A percentile compares a stretch with the other conserved stretches of the same genome.
phyloP scores from a whole-genome alignment of 2,797 vertebrate species.

The Eidolon dupreanum region DNA sequence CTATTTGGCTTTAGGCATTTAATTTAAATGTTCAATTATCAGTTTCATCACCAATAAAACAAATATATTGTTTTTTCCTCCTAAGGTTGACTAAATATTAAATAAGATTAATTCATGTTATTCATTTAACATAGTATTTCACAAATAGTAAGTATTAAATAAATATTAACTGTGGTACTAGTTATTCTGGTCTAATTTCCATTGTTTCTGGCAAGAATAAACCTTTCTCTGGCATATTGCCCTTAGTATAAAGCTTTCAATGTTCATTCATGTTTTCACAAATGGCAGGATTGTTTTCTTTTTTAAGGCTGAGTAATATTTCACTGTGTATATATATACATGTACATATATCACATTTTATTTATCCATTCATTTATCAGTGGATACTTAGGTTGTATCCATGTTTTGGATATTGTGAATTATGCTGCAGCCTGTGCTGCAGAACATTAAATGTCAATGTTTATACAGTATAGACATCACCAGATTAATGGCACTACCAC shows the following conservation, averaged over 20 bases:
- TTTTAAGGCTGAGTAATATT: too few species aligned
- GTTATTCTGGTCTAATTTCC: neutral
- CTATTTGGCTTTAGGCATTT: neutral
- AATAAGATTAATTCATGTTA: neutral
- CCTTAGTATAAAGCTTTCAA: too few species aligned
- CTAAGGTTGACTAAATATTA: neutral
- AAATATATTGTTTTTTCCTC: neutral
- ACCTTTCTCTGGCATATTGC: neutral
- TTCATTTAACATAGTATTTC: neutral
- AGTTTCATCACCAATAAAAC: neutral
- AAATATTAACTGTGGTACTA: neutral
- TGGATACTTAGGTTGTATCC: too few species aligned
- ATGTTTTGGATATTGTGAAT: too few species aligned
- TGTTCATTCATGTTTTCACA: too few species aligned
- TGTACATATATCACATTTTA: too few species aligned
- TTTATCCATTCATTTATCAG: too few species aligned
- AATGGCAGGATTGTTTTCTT: too few species aligned
- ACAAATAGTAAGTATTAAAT: neutral
- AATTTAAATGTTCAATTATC: neutral
- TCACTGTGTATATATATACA: too few species aligned
- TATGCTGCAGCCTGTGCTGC: neutral
- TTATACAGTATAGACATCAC: neutral
- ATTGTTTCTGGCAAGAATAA: neutral
- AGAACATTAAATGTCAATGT: neutral
- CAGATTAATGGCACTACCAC: neutral